Evolutionary conservation across 2,797 vertebrate genomes (phyloP).

Genomic region (Rhinella marina): DNA sequence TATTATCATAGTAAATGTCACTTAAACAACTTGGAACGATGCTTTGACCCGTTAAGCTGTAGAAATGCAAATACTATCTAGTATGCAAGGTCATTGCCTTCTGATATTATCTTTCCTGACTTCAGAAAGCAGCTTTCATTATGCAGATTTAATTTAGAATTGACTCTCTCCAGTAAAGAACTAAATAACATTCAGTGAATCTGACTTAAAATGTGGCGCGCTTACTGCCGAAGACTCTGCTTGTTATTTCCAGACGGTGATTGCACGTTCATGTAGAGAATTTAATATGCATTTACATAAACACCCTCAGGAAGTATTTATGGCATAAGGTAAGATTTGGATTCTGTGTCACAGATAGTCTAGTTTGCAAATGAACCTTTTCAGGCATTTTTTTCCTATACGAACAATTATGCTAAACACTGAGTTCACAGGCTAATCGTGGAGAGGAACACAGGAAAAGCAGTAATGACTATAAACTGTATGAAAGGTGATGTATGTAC

Average conservation of each 20-base stretch:
- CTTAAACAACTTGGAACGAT: conserved; percentile 30
- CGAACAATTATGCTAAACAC: conserved; percentile 27
- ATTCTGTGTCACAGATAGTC: conserved; percentile 46
- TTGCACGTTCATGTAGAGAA: conserved; percentile 57
- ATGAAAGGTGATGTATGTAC: neutral
- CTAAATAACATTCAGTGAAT: conserved; percentile 59
- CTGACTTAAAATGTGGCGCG: conserved; percentile 52
- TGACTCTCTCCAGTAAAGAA: conserved; percentile 52
- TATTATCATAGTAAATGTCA: conserved; percentile 9
- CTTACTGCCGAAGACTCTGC: conserved; percentile 41
- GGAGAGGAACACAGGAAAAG: neutral
- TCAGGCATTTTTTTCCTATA: neutral
- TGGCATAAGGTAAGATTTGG: conserved; percentile 51
- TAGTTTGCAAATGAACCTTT: conserved; percentile 47
- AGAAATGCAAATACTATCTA: conserved; percentile 51
- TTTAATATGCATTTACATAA: conserved; percentile 60
- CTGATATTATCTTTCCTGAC: conserved; percentile 57
- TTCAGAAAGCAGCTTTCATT: conserved; percentile 54
- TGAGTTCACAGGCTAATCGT: conserved; percentile 15
- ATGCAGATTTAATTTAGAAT: conserved; percentile 62
- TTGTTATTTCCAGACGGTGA: conserved; percentile 59
- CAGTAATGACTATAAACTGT: conserved; percentile 13
- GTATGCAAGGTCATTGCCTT: conserved; percentile 49
- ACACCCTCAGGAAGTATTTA: conserved; percentile 57
- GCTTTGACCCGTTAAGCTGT: conserved; percentile 39